Evolutionary conservation across 1,140 invertebrate species (phyloP).

Genomic region (Meloidogyne chitwoodi): DNA sequence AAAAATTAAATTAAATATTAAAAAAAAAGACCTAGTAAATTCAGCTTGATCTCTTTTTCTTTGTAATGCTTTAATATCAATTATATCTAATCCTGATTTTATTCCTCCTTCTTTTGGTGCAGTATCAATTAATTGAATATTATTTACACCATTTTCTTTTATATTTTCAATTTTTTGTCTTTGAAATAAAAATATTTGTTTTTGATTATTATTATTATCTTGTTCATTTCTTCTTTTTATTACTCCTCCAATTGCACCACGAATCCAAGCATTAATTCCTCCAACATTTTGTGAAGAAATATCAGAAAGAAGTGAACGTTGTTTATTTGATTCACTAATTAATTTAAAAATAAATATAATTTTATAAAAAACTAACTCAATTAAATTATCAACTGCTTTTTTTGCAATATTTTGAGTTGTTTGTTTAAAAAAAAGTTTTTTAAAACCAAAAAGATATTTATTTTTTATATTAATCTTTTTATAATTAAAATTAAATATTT

Average conservation of each 20-base stretch:
- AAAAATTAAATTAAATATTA: neutral
- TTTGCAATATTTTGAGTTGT: constrained; percentile 46
- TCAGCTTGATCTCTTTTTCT: constrained; percentile 97
- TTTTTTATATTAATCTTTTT: neutral
- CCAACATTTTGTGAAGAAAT: constrained; percentile 25
- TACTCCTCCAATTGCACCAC: constrained; percentile 36
- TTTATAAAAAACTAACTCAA: constrained; percentile 37
- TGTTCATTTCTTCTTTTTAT: constrained; percentile 21
- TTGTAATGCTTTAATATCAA: constrained; percentile 91
- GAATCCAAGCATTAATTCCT: constrained; percentile 14
- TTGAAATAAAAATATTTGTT: neutral
- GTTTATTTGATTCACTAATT: constrained; percentile 47
- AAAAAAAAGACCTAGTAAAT: constrained; percentile 69
- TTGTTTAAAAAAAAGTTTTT: constrained; percentile 18
- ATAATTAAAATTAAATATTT: neutral
- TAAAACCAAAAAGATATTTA: neutral
- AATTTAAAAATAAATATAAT: neutral
- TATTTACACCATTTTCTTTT: constrained; percentile 50
- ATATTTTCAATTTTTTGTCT: constrained; percentile 44
- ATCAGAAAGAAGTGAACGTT: constrained; percentile 39
- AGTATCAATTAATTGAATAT: constrained; percentile 42
- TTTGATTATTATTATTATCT: constrained; percentile 4
- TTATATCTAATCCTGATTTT: constrained; percentile 43
- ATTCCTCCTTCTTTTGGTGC: constrained; percentile 49
- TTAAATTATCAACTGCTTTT: constrained; percentile 29